These are phyloP conservation scores for Drosophila acutilabella DNA, from an alignment of 2,888 invertebrate species.

Conservation along the genomic window DNA sequence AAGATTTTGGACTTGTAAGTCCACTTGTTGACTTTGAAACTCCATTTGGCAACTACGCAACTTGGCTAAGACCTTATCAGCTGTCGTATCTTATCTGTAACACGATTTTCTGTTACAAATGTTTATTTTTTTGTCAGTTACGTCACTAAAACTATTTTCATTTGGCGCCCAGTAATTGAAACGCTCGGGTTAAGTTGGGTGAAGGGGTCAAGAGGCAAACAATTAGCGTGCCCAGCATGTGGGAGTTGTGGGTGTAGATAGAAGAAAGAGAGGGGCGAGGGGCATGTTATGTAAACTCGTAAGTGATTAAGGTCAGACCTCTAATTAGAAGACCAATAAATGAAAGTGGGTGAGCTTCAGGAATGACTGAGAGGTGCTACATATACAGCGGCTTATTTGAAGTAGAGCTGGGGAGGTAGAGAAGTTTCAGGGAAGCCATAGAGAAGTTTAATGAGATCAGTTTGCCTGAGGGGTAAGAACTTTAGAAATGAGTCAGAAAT, in stretches of 20 bases:
- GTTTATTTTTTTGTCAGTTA: conserved; percentile 41
- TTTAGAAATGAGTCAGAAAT: too few relatives aligned
- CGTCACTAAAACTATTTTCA: conserved; percentile 54
- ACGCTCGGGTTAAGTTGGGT: conserved; percentile 25
- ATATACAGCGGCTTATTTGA: conserved; percentile 52
- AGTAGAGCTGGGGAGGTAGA: conserved; percentile 11
- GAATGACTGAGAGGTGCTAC: conserved; percentile 25
- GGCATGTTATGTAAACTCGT: conserved; percentile 67
- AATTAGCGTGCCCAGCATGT: conserved; percentile 45
- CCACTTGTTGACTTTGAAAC: conserved; percentile 60
- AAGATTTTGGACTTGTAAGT: conserved; percentile 55
- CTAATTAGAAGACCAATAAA: conserved; percentile 71
- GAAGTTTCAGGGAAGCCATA: conserved; percentile 13
- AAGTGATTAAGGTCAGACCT: conserved; percentile 76
- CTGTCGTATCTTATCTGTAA: conserved; percentile 51
- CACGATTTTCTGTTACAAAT: conserved; percentile 31
- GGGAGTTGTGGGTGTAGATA: conserved; percentile 16
- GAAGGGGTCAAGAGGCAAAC: conserved; percentile 41
- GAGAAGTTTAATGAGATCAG: neutral
- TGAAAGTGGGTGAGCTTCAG: conserved; percentile 61
- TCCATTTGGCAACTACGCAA: conserved; percentile 33
- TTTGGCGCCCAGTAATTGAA: conserved; percentile 35
- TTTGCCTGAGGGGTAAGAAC: neutral
- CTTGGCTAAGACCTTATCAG: conserved; percentile 46
- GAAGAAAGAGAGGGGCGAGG: neutral